A percentile compares a stretch with the other conserved stretches of the same genome.
Evolutionary conservation across 2,113 vertebrate genomes (phyloP).

Genomic region (Dermatemys mawii): DNA sequence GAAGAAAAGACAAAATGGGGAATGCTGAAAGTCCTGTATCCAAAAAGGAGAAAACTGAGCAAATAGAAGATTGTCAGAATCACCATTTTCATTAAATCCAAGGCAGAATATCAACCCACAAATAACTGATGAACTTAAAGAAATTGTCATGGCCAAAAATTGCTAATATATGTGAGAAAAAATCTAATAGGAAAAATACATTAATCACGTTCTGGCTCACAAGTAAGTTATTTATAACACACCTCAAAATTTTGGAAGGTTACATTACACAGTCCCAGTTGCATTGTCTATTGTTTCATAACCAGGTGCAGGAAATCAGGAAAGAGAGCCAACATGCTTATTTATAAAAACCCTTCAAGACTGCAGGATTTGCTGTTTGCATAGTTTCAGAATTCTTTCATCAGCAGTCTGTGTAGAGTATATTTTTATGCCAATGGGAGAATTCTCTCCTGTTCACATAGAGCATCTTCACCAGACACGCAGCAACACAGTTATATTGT

Average conservation of each 20-base stretch:
- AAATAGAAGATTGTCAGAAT: neutral
- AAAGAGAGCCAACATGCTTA: conserved; percentile 46
- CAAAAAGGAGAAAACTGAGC: neutral
- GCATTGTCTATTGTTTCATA: conserved; percentile 75
- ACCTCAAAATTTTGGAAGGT: conserved; percentile 57
- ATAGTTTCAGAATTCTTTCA: neutral
- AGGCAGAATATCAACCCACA: neutral
- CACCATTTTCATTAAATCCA: neutral
- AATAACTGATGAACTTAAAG: neutral
- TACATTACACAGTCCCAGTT: conserved; percentile 27
- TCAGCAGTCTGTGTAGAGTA: neutral
- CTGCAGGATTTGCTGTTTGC: conserved; percentile 13
- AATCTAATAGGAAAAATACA: conserved; percentile 39
- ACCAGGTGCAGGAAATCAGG: conserved; percentile 74
- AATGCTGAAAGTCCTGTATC: neutral
- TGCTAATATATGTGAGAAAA: neutral
- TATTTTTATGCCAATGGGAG: neutral
- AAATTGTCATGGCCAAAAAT: neutral
- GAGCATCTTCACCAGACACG: no score
- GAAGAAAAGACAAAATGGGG: neutral
- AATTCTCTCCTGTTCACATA: no score
- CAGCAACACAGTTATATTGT: no score
- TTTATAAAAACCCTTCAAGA: conserved; percentile 9
- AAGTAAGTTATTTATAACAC: conserved; percentile 64
- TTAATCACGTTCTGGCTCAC: conserved; percentile 47